A percentile compares a stretch with the other conserved stretches of the same genome.
phyloP scores from a whole-genome alignment of 2,888 invertebrate species.

The Balanococcus diminutus region DNA sequence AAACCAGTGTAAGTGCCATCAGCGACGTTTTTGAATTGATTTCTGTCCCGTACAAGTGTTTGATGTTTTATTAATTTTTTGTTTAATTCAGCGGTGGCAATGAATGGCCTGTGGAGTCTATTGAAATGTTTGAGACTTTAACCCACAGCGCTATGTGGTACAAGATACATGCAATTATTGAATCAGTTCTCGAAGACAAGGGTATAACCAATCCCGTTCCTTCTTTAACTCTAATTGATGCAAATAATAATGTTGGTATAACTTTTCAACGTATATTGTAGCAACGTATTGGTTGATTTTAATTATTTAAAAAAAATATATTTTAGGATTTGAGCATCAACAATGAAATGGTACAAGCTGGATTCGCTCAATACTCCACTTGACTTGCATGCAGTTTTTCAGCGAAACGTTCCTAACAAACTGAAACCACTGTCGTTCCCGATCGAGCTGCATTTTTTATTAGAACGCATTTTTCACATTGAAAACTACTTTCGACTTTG shows the following conservation, averaged over 20 bases:
- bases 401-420: too few relatives aligned
- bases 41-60: neutral
- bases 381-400: neutral
- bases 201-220: neutral
- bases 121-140: conserved; percentile 23
- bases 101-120: neutral
- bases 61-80: neutral
- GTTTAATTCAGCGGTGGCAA: neutral
- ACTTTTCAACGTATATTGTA: neutral
- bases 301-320: neutral
- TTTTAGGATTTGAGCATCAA: conserved; percentile 30
- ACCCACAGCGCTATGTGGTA: conserved; percentile 24
- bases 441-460: too few relatives aligned
- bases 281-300: neutral
- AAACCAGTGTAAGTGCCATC: conserved; percentile 8
- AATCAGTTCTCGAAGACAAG: neutral
- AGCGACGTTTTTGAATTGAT: neutral
- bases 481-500: too few relatives aligned
- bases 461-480: too few relatives aligned
- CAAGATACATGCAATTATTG: conserved; percentile 14
- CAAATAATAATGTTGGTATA: conserved; percentile 3
- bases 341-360: conserved; percentile 3
- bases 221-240: conserved; percentile 27
- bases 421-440: too few relatives aligned
- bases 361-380: neutral